Base-by-base conservation (phyloP, 2,113 vertebrate species). In the Balaenoptera acutorostrata region DNA sequence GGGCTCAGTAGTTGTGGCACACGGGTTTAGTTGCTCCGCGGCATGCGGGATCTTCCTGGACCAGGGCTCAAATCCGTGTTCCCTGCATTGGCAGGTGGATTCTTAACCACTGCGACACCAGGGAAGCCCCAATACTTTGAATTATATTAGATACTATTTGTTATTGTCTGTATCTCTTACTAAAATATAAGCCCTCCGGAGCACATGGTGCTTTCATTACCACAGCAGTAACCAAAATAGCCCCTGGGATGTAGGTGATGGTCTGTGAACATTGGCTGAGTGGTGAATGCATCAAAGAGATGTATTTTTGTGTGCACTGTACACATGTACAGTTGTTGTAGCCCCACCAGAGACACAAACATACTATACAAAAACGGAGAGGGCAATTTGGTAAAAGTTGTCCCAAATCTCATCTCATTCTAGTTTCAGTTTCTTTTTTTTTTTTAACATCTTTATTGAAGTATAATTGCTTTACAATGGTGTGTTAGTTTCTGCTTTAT, bases 301-400 rank as follows among this genome's bases (percentile, higher is more conserved):
- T 27, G 1, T 2, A 15, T 74, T 83, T 78, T 39, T 41, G 21
- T 13, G 11, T 2, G 6, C 3, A 9, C 1, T 57, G 27, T 5
- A 21, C 27, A 49, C 0, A 1, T 13, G 2, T 0, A 4, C 4
- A 36, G 49, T 31, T 77, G 25, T 27, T n/a, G 23, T 1, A 71
- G 39, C n/a, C 12, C 57, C 41, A 17, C 13, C 59, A 49, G 68
- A 87, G 93, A 27, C 15, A 27, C 52, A 33, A 36, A 17, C 4
- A 3, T 1, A 13, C 15, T 55, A 1, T 1, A 8, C 3, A 13
- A 10, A 5, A 29, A 23, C 8, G 8, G 77, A 71, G 36, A 61
- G 25, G 12, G 12, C 75, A 77, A 57, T 49, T 25, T 49, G 36
- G 59, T 52, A 41, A 55, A 63, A 74, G 12, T 75, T 44, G 23